Conservation (phyloP, 2,113 vertebrate genomes). For the Reinhardtius hippoglossoides region DNA sequence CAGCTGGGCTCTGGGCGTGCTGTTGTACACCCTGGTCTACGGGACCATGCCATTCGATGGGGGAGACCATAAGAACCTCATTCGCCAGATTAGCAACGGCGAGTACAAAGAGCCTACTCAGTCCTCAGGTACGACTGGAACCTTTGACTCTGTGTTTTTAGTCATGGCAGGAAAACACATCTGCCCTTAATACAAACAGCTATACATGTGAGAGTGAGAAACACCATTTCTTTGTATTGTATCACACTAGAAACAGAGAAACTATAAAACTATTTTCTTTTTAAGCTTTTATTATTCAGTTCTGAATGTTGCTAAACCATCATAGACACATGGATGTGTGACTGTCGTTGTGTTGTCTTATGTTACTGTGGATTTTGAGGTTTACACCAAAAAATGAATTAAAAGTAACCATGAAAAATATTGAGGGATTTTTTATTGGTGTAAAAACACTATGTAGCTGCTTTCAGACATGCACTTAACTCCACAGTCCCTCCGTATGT, state of each 20-base stretch:
- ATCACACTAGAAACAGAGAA: no score
- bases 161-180: constrained; percentile 7
- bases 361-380: no score
- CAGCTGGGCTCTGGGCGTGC: constrained; percentile 98
- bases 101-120: constrained; percentile 98
- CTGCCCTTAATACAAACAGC: constrained; percentile 4
- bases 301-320: background rate
- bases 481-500: no score
- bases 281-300: background rate
- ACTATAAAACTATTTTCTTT: no score
- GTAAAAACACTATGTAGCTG: no score
- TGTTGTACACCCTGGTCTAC: constrained; percentile 97
- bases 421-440: no score
- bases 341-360: no score
- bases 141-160: background rate
- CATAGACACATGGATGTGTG: no score
- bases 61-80: constrained; percentile 97
- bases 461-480: no score
- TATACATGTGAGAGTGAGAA: background rate
- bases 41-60: constrained; percentile 99
- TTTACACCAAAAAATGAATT: no score
- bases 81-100: constrained; percentile 98
- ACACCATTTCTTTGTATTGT: background rate
- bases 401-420: no score
- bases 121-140: constrained; percentile 89